Evolutionary conservation across 1,140 invertebrate genomes (phyloP).

Genomic region (fruit fly (Drosophila melanogaster)): Release_6_plus_ISO1_MT NC_004354.4:21423501-21424000

Average conservation of each 20-base stretch:
- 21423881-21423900: constrained; percentile 62
- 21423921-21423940: constrained; percentile 20
- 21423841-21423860: constrained; percentile 38
- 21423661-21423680: neutral
- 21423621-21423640: neutral
- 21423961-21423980: constrained; percentile 50
- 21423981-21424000: constrained; percentile 35
- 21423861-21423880: constrained; percentile 49
- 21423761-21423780: constrained; percentile 33
- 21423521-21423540: too few species aligned
- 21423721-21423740: neutral
- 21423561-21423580: too few species aligned
- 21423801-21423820: constrained; percentile 25
- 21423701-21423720: constrained; percentile 17
- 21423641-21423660: neutral
- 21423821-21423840: constrained; percentile 28
- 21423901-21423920: constrained; percentile 33
- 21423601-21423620: neutral
- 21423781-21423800: constrained; percentile 32
- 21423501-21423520: too few species aligned
- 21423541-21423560: too few species aligned
- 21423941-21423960: constrained; percentile 58
- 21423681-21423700: neutral
- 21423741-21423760: constrained; percentile 21
- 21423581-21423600: neutral